Conservation (phyloP, 2,113 vertebrate genomes). For the Epinephelus lanceolatus region DNA sequence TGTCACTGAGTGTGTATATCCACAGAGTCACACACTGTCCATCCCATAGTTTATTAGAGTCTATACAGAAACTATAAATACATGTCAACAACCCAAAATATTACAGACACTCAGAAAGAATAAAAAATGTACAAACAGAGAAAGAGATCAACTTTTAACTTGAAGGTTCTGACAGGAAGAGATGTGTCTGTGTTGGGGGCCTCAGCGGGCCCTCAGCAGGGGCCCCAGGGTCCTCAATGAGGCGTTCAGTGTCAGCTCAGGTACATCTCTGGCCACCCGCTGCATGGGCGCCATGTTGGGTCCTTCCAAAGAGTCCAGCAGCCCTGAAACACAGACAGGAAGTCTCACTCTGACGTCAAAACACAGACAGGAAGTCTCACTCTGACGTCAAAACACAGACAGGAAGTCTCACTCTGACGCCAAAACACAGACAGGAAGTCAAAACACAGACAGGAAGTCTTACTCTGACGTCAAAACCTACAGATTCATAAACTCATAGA, state of each 20-base stretch:
- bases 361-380: no score
- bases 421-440: no score
- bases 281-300: slow-evolving; percentile 91
- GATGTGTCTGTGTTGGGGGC: background rate
- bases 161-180: background rate
- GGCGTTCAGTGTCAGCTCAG: slow-evolving; percentile 85
- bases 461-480: background rate
- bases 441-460: no score
- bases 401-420: no score
- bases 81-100: background rate
- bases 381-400: background rate
- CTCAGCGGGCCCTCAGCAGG: slow-evolving; percentile 80
- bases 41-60: slow-evolving; percentile 38
- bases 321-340: slow-evolving; percentile 80
- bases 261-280: slow-evolving; percentile 93
- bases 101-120: background rate
- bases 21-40: no score
- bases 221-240: slow-evolving; percentile 81
- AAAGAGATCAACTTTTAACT: background rate
- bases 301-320: slow-evolving; percentile 93
- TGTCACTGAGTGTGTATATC: no score
- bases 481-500: no score
- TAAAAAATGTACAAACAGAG: background rate
- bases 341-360: background rate
- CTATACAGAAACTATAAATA: slow-evolving; percentile 49